Evolutionary conservation across 2,797 vertebrate genomes (phyloP).

Genomic region (Hippocampus kuda): DNA sequence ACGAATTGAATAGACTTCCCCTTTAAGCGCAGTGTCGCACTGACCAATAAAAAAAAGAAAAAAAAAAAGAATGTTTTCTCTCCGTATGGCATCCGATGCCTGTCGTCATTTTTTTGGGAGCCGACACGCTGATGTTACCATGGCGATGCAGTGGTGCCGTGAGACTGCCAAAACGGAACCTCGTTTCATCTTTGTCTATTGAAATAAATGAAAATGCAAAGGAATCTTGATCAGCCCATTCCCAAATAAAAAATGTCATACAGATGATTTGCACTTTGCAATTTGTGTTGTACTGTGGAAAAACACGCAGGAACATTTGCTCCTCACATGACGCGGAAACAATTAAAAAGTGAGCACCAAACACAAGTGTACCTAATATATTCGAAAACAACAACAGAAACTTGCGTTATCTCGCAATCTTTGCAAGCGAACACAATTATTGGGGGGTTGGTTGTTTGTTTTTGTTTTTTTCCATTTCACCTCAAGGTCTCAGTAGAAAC

Average conservation of each 20-base stretch:
- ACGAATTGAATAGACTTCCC: constrained; percentile 51
- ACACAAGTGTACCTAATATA: background rate
- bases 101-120: background rate
- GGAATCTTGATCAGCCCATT: background rate
- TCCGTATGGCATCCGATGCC: background rate
- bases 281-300: background rate
- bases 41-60: background rate
- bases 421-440: no score
- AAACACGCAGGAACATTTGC: background rate
- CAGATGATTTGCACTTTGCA: background rate
- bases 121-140: background rate
- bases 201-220: background rate
- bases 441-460: no score
- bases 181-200: background rate
- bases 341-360: background rate
- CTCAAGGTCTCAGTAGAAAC: background rate
- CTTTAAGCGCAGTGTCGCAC: constrained; percentile 18
- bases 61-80: background rate
- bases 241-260: background rate
- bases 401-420: no score
- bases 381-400: no score
- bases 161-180: background rate
- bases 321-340: background rate
- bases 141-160: background rate
- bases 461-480: no score